Conservation (phyloP, 2,888 invertebrate genomes). For the Amiota communis region DNA sequence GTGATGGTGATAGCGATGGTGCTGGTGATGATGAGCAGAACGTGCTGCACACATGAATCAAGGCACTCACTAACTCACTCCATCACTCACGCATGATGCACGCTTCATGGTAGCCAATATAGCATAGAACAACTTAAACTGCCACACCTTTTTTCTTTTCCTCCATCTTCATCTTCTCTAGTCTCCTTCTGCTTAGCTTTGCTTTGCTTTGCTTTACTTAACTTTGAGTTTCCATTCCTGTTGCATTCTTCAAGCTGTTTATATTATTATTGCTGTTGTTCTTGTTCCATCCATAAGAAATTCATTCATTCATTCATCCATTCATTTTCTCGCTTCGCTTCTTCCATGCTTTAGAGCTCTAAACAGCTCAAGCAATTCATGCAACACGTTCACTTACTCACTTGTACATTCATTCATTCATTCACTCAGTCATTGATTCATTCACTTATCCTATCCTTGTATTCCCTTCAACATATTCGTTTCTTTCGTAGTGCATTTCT, state of each 20-base stretch:
- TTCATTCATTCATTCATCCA: not conserved
- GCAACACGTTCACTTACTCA: not conserved
- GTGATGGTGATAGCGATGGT: not conserved
- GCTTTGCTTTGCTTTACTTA: not conserved
- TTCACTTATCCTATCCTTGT: not conserved
- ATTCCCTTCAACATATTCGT: constrained; percentile 18
- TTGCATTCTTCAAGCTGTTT: not conserved
- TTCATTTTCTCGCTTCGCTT: not conserved
- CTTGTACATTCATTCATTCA: constrained; percentile 24
- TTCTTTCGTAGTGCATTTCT: not conserved
- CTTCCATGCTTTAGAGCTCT: not conserved
- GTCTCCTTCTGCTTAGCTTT: not conserved
- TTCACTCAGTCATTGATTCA: constrained; percentile 25
- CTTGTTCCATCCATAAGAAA: not conserved
- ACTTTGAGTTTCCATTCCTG: constrained; percentile 1
- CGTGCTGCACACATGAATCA: constrained; percentile 33
- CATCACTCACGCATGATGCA: not conserved
- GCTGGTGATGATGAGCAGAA: not conserved
- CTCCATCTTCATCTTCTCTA: not conserved
- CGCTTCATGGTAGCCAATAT: constrained; percentile 16
- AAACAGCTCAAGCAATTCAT: not conserved
- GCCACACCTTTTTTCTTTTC: no score
- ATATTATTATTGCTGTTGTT: no score
- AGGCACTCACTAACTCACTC: not conserved
- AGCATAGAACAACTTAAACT: no score